These are phyloP conservation scores for Penaeus chinensis DNA, from an alignment of 1,140 invertebrate genomes.

Conservation along the genomic window DNA sequence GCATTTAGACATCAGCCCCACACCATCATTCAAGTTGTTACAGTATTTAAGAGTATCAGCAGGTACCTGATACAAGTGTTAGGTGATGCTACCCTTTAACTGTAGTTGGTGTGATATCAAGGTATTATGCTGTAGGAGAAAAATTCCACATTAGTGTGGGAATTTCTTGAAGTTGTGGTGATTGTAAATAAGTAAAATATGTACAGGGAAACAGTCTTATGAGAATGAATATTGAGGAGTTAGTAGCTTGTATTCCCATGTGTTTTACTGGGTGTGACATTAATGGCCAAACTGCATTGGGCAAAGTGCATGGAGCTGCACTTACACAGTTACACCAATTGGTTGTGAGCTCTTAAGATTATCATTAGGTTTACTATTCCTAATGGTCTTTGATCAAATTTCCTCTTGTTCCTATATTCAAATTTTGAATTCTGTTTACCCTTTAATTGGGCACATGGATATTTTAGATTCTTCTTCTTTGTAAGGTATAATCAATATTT, in stretches of 20 bases:
- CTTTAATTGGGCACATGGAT: too few species aligned
- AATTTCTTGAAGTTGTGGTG: conserved; percentile 24
- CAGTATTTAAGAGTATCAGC: conserved; percentile 17
- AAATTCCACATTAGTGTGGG: conserved; percentile 25
- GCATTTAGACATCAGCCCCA: conserved; percentile 9
- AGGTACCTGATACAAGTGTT: conserved; percentile 35
- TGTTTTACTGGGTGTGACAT: conserved; percentile 34
- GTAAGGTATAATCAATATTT: too few species aligned
- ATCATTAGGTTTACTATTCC: neutral
- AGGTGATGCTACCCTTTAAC: conserved; percentile 30
- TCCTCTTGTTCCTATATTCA: too few species aligned
- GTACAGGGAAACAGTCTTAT: conserved; percentile 26
- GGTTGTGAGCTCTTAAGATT: conserved; percentile 39
- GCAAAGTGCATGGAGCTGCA: conserved; percentile 28
- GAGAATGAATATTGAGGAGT: conserved; percentile 17
- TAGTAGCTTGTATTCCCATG: conserved; percentile 26
- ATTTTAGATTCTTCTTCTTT: too few species aligned
- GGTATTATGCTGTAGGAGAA: conserved; percentile 26
- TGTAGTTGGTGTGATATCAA: conserved; percentile 16
- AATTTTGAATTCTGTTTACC: too few species aligned
- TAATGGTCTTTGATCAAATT: too few species aligned
- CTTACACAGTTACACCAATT: conserved; percentile 12
- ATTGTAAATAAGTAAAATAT: conserved; percentile 37
- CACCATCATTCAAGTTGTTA: conserved; percentile 36
- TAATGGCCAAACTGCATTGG: conserved; percentile 28